Base-by-base conservation (phyloP, 2,888 invertebrate species). In the Oligia fasciuncula region DNA sequence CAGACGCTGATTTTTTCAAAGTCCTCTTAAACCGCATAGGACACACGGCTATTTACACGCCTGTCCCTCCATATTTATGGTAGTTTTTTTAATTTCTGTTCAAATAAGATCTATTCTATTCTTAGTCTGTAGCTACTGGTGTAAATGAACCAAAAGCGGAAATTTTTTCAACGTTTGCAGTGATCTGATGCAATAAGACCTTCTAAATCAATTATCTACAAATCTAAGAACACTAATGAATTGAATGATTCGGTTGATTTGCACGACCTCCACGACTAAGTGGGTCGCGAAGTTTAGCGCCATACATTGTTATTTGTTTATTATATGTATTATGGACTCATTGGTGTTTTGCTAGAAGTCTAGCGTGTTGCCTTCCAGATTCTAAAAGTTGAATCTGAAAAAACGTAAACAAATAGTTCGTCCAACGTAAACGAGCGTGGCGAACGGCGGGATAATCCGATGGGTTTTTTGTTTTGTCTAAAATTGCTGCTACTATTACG, bases 401-500 rank as follows among this genome's bases (percentile, higher is more conserved):
- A 94, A 94, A 93, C 91, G 92, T 94, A 95, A 95, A 94, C 94
- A 94, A 93, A 92, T 90, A 81, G 86, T 86, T 86, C 79, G 84
- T 75, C 86, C 79, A 91, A 90, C 91, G 92, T 92, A 93, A 92
- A 91, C 89, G 87, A 91, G 91, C 93, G 92, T 92, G 86, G 84
- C 91, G 88, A 92, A 91, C 79, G 85, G 89, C 86, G 92, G 95
- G 94, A 91, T 92, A 93, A 93, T 92, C 94, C 94, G 85, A 86
- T 92, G 94, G 94, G 94, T 92, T 94, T 95, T 95, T 94, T 91
- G 84, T 90, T 85, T 85, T 87, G 77, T 81, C 85, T 82, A 85
- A 89, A 89, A 87, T 86, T 69, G 75, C 84, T 79, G 82, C 80
- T 85, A 84, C 85, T 73, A 79, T 81, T 80, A 90, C 87, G 84